A percentile compares a stretch with the other conserved stretches of the same genome.
Evolutionary conservation across 2,797 vertebrate species (phyloP).

Genomic region (Gymnothorax javanicus): DNA sequence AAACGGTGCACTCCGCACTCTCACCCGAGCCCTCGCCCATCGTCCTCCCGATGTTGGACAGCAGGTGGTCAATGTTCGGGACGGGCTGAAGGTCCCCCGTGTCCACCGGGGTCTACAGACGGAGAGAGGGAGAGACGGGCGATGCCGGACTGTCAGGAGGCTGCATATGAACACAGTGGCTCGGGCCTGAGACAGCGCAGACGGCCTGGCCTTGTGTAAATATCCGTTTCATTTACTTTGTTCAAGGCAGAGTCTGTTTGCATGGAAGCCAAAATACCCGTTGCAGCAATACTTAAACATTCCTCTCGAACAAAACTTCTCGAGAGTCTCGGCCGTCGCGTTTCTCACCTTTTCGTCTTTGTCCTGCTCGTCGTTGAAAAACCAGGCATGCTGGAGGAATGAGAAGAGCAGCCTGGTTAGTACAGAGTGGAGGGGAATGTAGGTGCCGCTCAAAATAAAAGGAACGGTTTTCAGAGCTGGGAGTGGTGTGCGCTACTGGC

Average conservation of each 20-base stretch:
- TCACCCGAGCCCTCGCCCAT: conserved; percentile 91
- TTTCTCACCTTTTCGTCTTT: conserved; percentile 87
- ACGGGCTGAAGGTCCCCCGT: conserved; percentile 88
- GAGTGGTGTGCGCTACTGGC: not conserved
- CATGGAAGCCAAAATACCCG: not conserved
- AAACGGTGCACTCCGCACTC: conserved; percentile 32
- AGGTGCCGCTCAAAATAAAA: not conserved
- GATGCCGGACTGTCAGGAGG: not conserved
- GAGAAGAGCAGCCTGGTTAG: not conserved
- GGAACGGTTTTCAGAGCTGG: not conserved
- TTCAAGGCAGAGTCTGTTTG: not conserved
- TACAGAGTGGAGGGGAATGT: not conserved
- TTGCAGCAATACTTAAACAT: not conserved
- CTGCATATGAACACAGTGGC: not conserved
- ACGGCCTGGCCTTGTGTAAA: not conserved
- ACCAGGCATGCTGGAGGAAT: conserved; percentile 82
- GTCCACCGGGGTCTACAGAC: conserved; percentile 88
- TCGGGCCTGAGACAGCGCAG: not conserved
- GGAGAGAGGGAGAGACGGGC: not conserved
- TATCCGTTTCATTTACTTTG: not conserved
- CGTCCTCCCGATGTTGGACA: conserved; percentile 94
- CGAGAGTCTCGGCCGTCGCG: not conserved
- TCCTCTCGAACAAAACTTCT: too few species aligned
- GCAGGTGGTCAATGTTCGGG: conserved; percentile 97
- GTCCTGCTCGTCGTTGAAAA: conserved; percentile 90